A percentile compares a stretch with the other conserved stretches of the same genome.
Conservation (phyloP, 1,140 invertebrate genomes). For the Neuroterus valhalla region DNA sequence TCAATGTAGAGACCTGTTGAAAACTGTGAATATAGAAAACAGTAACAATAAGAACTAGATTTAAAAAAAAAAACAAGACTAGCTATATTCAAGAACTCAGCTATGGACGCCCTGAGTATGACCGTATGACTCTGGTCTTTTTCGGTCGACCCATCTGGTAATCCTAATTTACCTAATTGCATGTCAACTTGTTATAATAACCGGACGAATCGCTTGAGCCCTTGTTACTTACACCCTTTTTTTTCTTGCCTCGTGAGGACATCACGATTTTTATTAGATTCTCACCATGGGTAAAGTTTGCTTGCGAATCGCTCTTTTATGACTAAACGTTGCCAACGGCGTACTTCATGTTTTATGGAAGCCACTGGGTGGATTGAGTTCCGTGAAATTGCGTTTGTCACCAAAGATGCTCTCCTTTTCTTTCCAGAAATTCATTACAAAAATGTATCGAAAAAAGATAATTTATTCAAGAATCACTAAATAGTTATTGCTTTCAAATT, state of each 20-base stretch:
- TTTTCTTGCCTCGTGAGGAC: conserved; percentile 31
- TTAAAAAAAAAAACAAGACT: too few species aligned
- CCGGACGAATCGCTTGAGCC: conserved; percentile 17
- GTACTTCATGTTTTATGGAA: conserved; percentile 51
- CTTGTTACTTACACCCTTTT: neutral
- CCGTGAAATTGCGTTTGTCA: conserved; percentile 15
- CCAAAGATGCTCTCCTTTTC: conserved; percentile 13
- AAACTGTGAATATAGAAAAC: too few species aligned
- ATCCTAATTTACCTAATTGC: conserved; percentile 27
- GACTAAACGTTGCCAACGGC: conserved; percentile 33
- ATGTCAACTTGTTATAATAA: neutral
- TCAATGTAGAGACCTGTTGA: too few species aligned
- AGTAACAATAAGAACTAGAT: too few species aligned
- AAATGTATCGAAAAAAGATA: neutral
- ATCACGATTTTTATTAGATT: conserved; percentile 42
- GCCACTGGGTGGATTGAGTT: conserved; percentile 26
- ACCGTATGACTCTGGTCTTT: too few species aligned
- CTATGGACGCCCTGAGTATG: too few species aligned
- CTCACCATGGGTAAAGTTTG: conserved; percentile 34
- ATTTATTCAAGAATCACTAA: too few species aligned
- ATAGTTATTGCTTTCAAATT: too few species aligned
- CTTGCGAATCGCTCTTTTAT: conserved; percentile 48
- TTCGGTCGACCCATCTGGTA: too few species aligned
- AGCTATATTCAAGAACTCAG: too few species aligned
- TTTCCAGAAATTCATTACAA: neutral